These are phyloP conservation scores for Sycophila sp. DNA, from an alignment of 1,140 invertebrate species.

Conservation along the genomic window DNA sequence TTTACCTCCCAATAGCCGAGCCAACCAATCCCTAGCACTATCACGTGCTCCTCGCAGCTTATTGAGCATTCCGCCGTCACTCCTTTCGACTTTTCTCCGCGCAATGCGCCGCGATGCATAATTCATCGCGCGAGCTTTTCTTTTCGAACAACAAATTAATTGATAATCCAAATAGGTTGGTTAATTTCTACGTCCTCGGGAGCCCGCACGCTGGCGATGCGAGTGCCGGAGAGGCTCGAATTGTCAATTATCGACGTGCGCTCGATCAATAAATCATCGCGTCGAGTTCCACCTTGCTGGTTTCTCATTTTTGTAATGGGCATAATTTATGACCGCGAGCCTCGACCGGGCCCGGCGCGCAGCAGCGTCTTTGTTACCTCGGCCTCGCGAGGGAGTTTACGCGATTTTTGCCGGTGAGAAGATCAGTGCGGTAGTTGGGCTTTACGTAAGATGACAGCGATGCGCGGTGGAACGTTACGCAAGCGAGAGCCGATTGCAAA, in stretches of 20 bases:
- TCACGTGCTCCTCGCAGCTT: constrained; percentile 7
- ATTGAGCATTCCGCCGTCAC: background rate
- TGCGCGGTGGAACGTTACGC: constrained; percentile 9
- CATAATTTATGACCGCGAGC: too few relatives aligned
- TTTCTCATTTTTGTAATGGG: too few relatives aligned
- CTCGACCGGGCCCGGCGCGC: too few relatives aligned
- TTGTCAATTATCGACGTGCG: too few relatives aligned
- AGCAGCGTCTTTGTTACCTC: constrained; percentile 14
- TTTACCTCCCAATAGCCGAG: constrained; percentile 6
- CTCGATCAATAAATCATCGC: too few relatives aligned
- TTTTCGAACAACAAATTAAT: too few relatives aligned
- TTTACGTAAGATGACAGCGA: constrained; percentile 31
- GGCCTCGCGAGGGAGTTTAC: background rate
- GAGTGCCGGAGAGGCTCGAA: too few relatives aligned
- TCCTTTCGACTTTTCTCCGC: background rate
- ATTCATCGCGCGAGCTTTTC: background rate
- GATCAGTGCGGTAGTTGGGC: background rate
- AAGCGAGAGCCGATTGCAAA: constrained; percentile 28
- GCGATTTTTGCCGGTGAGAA: background rate
- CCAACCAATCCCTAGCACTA: background rate
- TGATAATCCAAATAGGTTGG: too few relatives aligned
- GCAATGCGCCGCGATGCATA: too few relatives aligned
- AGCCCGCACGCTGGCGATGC: too few relatives aligned
- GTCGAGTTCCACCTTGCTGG: too few relatives aligned
- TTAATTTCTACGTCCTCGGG: too few relatives aligned